Evolutionary conservation across 2,888 invertebrate genomes (phyloP).

Genomic region (Acleris cristana): DNA sequence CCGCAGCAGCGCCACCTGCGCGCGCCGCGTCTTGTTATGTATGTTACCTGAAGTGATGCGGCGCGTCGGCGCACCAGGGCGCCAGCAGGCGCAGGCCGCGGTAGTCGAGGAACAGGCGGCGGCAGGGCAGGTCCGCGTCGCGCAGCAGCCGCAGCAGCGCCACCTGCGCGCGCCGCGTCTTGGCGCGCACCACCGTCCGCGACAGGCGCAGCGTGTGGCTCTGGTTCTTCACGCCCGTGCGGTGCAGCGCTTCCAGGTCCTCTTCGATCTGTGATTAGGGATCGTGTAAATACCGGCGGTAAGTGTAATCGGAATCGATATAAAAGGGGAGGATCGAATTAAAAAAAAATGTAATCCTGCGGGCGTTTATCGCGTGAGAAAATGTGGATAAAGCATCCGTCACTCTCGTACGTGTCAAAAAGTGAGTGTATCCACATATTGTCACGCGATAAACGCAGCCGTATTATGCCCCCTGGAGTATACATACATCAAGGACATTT

Average conservation of each 20-base stretch:
- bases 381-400: no score
- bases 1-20: slow-evolving; percentile 89
- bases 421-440: no score
- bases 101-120: slow-evolving; percentile 95
- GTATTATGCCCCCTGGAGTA: no score
- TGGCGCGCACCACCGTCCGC: slow-evolving; percentile 96
- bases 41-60: slow-evolving; percentile 71
- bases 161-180: slow-evolving; percentile 89
- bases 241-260: slow-evolving; percentile 91
- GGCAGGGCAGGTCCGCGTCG: slow-evolving; percentile 91
- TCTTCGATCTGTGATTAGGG: slow-evolving; percentile 87
- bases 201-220: slow-evolving; percentile 94
- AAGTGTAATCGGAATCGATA: no score
- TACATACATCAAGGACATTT: no score
- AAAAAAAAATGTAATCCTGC: no score
- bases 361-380: no score
- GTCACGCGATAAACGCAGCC: no score
- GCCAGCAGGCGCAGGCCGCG: slow-evolving; percentile 95
- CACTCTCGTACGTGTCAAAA: no score
- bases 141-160: slow-evolving; percentile 91
- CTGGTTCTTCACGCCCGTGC: slow-evolving; percentile 93
- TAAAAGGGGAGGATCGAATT: no score
- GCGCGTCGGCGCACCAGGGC: slow-evolving; percentile 95
- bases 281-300: background rate
- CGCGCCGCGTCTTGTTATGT: slow-evolving; percentile 81